These are phyloP conservation scores for Pinna nobilis DNA, from an alignment of 1,140 invertebrate genomes.

Conservation along the genomic window DNA sequence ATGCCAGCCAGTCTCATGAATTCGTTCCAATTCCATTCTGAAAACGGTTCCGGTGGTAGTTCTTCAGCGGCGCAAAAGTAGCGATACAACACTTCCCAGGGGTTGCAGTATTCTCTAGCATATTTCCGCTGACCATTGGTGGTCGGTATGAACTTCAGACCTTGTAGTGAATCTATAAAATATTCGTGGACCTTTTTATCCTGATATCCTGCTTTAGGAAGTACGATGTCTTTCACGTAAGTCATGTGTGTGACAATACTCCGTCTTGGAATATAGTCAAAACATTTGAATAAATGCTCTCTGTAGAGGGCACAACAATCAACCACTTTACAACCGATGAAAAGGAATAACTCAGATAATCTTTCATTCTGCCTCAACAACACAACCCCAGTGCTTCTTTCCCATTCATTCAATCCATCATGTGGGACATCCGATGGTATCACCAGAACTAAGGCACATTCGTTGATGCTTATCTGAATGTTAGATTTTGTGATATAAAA, in stretches of 20 bases:
- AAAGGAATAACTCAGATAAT: not conserved
- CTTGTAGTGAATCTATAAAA: not conserved
- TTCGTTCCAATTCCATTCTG: slow-evolving; percentile 17
- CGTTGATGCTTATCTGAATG: too few species aligned
- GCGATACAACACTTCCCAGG: slow-evolving; percentile 34
- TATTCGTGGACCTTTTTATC: not conserved
- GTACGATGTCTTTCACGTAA: slow-evolving; percentile 20
- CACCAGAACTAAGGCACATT: not conserved
- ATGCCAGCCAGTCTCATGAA: slow-evolving; percentile 19
- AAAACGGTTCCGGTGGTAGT: not conserved
- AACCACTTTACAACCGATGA: slow-evolving; percentile 13
- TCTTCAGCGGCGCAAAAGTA: slow-evolving; percentile 2
- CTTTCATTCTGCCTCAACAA: slow-evolving; percentile 17
- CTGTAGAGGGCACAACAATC: slow-evolving; percentile 28
- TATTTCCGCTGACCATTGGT: too few species aligned
- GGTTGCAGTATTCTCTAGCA: not conserved
- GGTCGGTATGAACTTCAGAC: not conserved
- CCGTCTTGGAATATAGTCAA: slow-evolving; percentile 12
- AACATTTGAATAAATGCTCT: slow-evolving; percentile 28
- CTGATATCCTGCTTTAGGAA: not conserved
- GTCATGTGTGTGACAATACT: slow-evolving; percentile 34
- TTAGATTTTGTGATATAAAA: too few species aligned
- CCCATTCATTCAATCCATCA: slow-evolving; percentile 31
- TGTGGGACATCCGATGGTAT: slow-evolving; percentile 17
- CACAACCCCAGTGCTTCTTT: not conserved